These are phyloP conservation scores for Proctacanthus coquilletti DNA, from an alignment of 1,140 invertebrate species.

Conservation along the genomic window DNA sequence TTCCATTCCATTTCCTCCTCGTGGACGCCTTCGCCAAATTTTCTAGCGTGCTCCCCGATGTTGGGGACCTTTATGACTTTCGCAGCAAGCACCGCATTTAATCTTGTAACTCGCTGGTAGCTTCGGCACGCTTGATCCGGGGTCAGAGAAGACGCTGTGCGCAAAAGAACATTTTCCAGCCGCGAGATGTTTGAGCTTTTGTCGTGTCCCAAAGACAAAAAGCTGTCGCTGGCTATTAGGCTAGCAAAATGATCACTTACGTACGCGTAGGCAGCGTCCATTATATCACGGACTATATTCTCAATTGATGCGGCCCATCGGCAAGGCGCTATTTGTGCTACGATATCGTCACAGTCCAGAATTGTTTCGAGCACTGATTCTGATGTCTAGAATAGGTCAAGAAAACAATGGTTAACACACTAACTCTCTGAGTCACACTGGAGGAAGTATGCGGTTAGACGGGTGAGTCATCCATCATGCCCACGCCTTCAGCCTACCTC, in stretches of 20 bases:
- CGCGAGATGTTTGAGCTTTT: constrained; percentile 48
- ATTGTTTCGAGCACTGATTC: constrained; percentile 49
- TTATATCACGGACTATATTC: constrained; percentile 45
- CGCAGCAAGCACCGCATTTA: constrained; percentile 23
- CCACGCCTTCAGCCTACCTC: too few species aligned
- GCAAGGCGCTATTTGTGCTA: constrained; percentile 48
- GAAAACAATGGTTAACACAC: neutral
- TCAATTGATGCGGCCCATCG: constrained; percentile 57
- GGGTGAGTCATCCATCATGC: too few species aligned
- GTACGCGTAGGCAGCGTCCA: constrained; percentile 48
- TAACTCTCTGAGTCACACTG: too few species aligned
- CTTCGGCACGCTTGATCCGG: constrained; percentile 56
- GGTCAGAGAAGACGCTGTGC: constrained; percentile 42
- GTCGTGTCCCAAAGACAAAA: constrained; percentile 45
- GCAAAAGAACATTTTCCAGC: constrained; percentile 47
- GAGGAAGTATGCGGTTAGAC: too few species aligned
- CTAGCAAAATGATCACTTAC: constrained; percentile 47
- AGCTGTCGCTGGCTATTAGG: constrained; percentile 44
- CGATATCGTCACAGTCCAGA: constrained; percentile 51
- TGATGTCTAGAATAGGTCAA: constrained; percentile 33
- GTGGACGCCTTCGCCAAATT: constrained; percentile 19
- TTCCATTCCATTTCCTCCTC: constrained; percentile 30
- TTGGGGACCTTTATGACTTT: constrained; percentile 27
- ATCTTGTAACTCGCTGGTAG: constrained; percentile 34
- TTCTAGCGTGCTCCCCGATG: constrained; percentile 21